Base-by-base conservation (phyloP, 2,797 vertebrate genomes). In the Thunnus albacares region DNA sequence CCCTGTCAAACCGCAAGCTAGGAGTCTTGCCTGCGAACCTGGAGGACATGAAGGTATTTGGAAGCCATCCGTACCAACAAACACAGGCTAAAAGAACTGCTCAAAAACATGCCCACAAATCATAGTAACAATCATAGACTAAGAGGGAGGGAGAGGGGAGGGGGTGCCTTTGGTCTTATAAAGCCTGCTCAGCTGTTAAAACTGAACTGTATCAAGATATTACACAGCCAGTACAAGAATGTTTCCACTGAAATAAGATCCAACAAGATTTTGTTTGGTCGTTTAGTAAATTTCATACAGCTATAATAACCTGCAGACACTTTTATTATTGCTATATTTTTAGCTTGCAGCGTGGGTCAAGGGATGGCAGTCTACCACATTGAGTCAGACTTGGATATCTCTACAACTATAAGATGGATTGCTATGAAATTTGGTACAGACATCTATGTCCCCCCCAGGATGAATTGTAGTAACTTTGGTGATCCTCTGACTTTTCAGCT, bases 21-120 rank as follows among this genome's bases (percentile, higher is more conserved):
- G 98, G 97, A 57, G 95, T 96, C 1, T 92, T 99, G 6, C 98
- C 98, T 10, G 92, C 96, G 38, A 99, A 97, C 90, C 81, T 99
- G 95, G 98, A 99, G 51, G 98, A 99, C 84, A 94, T 99, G 95
- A 99, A 99, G 98, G 98, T 99, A 94, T 81, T 63, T 72, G 20
- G 12, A 77, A 75, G 60, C 53, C 20, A 13, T 17, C 24, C 59
- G 24, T 43, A 30, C 43, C 2, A 18, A 35, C 47, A 56, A 55
- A 45, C 35, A 22, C 38, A 3, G 26, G 52, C 51, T 11, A 30
- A 35, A 13, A 35, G 28, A n/a, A 33, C 47, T 4, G 12, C 3
- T 43, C 41, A 43, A 43, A 43, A 43, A 43, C 41, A 13, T 43
- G 13, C 41, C 41, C 22, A 35, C 13, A 53, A 47, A 63, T 69